Evolutionary conservation across 2,888 invertebrate genomes (phyloP), one percentile per base, ranked within the genome.

Genomic region (Eupsilia transversa): DNA sequence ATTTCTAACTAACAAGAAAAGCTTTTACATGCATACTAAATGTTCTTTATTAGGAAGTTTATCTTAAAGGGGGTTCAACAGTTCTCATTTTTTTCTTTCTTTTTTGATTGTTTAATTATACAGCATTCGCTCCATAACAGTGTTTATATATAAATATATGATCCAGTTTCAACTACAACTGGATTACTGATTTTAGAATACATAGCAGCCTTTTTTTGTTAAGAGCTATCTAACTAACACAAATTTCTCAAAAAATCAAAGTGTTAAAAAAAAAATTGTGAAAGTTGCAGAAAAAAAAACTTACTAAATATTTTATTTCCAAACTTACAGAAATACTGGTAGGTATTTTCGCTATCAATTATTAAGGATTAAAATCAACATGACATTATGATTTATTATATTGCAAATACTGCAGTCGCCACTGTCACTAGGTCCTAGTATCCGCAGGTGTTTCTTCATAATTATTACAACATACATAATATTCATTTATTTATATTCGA

Each of bases 351-450:
- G 3, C 20, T 56, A 23, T 64, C 67, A 69, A 69, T 75, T 81
- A 60, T 65, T 79, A 65, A 64, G 63, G 49, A 82, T 78, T 78
- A 57, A 65, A 82, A 64, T 20, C 27, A 77, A 74, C 41, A 30
- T 57, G 83, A 72, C 52, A 74, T 63, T 63, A 72, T 75, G 60
- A 79, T 83, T 70, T 35, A 77, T 56, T 59, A 56, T 54, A 38
- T 82, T 71, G 74, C 75, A 74, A 86, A 86, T 41, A 74, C 57
- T 84, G 75, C 67, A 79, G 77, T 70, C 35, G 23, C 33, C 10
- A 35, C 27, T 35, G 33, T 41, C 38, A 30, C 14, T 4, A 14
- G 20, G 14, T 52, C 1, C 33, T 49, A 72, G 38, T 23, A 72
- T 66, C 33, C 14, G 57, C 7, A 35, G 10, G 14, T 54, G 43